A percentile compares a stretch with the other conserved stretches of the same genome.
phyloP scores from a whole-genome alignment of 2,113 vertebrate species.

The Australoheros scitulus region DNA sequence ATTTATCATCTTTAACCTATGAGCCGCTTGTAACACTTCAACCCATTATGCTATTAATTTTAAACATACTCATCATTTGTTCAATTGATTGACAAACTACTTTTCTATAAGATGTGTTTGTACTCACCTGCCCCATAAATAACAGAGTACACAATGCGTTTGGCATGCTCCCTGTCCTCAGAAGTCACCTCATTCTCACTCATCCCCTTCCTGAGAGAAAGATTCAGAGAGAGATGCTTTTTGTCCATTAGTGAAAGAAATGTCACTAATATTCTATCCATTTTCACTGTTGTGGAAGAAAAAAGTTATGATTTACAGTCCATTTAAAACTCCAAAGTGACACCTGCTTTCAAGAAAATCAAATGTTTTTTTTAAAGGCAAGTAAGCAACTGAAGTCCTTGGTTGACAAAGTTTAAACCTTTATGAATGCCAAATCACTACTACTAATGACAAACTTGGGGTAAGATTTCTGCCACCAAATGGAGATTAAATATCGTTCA shows the following conservation, averaged over 20 bases:
- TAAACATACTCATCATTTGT: background rate
- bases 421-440: background rate
- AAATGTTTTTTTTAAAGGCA: background rate
- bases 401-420: background rate
- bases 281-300: background rate
- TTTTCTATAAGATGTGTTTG: background rate
- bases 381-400: background rate
- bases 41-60: background rate
- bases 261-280: background rate
- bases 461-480: background rate
- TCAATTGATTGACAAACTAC: background rate
- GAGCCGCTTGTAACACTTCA: background rate
- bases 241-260: background rate
- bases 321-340: background rate
- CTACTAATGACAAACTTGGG: background rate
- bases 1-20: background rate
- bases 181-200: conserved; percentile 77
- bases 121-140: conserved; percentile 92
- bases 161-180: conserved; percentile 86
- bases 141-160: conserved; percentile 87
- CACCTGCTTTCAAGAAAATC: background rate
- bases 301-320: background rate
- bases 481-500: background rate
- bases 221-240: background rate
- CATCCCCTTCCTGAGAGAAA: conserved; percentile 83